These are phyloP conservation scores for Daktulosphaira vitifoliae DNA, from an alignment of 1,140 invertebrate genomes.

Conservation along the genomic window DNA sequence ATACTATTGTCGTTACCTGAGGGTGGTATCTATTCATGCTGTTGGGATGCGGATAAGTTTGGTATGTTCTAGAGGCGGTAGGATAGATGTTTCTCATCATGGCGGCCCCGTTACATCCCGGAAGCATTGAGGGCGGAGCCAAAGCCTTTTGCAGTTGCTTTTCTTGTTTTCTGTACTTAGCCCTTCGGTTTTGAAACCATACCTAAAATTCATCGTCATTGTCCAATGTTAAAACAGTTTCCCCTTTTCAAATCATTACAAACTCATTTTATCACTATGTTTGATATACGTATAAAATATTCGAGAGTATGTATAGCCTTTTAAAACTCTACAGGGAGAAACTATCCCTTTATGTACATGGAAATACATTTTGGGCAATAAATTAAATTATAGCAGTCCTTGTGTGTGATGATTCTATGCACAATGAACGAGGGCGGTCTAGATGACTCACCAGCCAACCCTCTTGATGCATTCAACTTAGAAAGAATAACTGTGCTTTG, in stretches of 20 bases:
- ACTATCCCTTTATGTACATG: conserved; percentile 17
- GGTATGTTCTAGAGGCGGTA: conserved; percentile 72
- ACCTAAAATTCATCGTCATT: conserved; percentile 51
- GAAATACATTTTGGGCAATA: conserved; percentile 26
- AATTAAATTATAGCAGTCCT: conserved; percentile 24
- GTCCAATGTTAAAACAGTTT: conserved; percentile 15
- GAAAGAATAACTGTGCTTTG: no score
- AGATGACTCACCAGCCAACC: neutral
- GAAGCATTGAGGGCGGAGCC: conserved; percentile 78
- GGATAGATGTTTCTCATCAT: conserved; percentile 98
- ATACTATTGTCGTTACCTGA: conserved; percentile 55
- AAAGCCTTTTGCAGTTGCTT: conserved; percentile 93
- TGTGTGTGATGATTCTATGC: conserved; percentile 12
- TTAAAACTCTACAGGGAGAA: conserved; percentile 23
- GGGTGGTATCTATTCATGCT: conserved; percentile 84
- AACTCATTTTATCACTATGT: conserved; percentile 14
- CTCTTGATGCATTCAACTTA: no score
- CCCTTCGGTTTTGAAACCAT: conserved; percentile 97
- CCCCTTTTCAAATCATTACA: conserved; percentile 27
- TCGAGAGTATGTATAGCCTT: conserved; percentile 15
- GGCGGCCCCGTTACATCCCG: conserved; percentile 86
- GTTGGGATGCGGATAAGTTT: conserved; percentile 77
- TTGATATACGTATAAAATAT: conserved; percentile 6
- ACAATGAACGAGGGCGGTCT: conserved; percentile 17
- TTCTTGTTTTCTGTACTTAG: conserved; percentile 96